Conservation (phyloP, 2,113 vertebrate species). For the Clarias gariepinus region DNA sequence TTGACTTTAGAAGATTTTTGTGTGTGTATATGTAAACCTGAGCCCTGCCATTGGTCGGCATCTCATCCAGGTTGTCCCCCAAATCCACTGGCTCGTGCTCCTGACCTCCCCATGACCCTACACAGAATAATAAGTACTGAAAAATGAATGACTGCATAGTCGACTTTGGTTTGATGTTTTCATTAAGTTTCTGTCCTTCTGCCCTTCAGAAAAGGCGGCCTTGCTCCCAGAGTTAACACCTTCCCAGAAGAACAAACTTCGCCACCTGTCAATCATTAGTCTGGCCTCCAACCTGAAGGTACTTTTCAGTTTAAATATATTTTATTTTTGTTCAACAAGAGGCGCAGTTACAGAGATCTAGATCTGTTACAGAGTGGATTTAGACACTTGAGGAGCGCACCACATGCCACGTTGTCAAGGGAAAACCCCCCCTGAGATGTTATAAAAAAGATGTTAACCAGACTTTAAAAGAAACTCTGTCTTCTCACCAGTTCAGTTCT, state of each 20-base stretch:
- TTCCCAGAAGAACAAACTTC: constrained; percentile 94
- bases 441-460: background rate
- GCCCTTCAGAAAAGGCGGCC: constrained; percentile 71
- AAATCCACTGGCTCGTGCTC: too few species aligned
- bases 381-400: background rate
- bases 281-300: constrained; percentile 97
- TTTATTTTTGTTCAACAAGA: constrained; percentile 21
- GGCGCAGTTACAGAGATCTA: background rate
- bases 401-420: background rate
- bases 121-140: too few species aligned
- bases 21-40: too few species aligned
- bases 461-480: background rate
- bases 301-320: constrained; percentile 42
- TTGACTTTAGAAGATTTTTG: too few species aligned
- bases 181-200: background rate
- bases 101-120: too few species aligned
- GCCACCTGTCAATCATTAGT: constrained; percentile 93
- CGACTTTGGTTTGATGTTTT: background rate
- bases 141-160: too few species aligned
- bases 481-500: background rate
- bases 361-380: background rate
- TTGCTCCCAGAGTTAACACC: constrained; percentile 90
- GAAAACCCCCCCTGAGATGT: background rate
- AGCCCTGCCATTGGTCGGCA: too few species aligned
- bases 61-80: too few species aligned